Evolutionary conservation across 2,797 vertebrate species (phyloP).

Genomic region (Steatocranus sp.): DNA sequence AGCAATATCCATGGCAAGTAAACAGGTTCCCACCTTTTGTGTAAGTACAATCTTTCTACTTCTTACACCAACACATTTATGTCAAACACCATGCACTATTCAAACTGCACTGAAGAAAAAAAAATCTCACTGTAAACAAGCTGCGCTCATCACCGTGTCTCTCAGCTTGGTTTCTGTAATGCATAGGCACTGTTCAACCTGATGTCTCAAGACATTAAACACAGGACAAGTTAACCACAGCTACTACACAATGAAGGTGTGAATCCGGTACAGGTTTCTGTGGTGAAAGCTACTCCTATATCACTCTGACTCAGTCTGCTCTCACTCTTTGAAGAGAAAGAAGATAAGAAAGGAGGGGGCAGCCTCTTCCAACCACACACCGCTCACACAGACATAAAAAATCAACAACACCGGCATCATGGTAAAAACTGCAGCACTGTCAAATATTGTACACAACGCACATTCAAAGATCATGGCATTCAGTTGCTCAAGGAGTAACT

Average conservation of each 20-base stretch:
- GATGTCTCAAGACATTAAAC: constrained; percentile 45
- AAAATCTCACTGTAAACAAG: not conserved
- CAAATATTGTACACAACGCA: constrained; percentile 46
- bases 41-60: constrained; percentile 9
- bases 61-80: constrained; percentile 9
- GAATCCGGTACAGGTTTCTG: not conserved
- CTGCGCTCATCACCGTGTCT: not conserved
- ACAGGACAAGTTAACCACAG: constrained; percentile 36
- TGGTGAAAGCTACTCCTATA: not conserved
- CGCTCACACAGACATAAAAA: not conserved
- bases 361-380: not conserved
- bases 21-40: constrained; percentile 19
- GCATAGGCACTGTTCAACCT: constrained; percentile 65
- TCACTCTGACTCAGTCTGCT: not conserved
- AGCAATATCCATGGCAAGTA: constrained; percentile 26
- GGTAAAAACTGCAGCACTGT: constrained; percentile 26
- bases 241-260: constrained; percentile 17
- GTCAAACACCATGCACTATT: constrained; percentile 43
- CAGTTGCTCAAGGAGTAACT: constrained; percentile 20
- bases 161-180: constrained; percentile 10
- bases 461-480: constrained; percentile 51
- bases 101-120: constrained; percentile 10
- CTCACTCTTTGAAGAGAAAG: not conserved
- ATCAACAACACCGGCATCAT: constrained; percentile 9
- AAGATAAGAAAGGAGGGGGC: not conserved